A percentile compares a stretch with the other conserved stretches of the same genome.
These are phyloP conservation scores for Sander lucioperca DNA, from an alignment of 2,113 vertebrate genomes.

Conservation along the genomic window DNA sequence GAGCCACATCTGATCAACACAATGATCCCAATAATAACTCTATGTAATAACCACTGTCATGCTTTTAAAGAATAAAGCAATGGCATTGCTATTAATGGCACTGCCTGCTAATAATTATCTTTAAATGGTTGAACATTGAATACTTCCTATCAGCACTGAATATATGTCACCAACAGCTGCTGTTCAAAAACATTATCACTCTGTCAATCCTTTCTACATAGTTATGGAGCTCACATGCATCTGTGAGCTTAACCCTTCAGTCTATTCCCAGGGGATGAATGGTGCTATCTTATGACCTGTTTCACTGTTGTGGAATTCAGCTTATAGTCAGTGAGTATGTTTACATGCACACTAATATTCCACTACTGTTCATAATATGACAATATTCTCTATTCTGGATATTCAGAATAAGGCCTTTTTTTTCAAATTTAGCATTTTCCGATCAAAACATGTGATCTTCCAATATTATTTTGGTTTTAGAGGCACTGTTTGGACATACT, in stretches of 20 bases:
- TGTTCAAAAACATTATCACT: background rate
- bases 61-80: background rate
- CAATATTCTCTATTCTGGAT: too few relatives aligned
- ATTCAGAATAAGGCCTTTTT: too few relatives aligned
- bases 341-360: too few relatives aligned
- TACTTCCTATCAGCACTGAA: background rate
- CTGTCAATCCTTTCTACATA: background rate
- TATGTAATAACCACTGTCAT: background rate
- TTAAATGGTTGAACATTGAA: background rate
- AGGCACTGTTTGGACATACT: too few relatives aligned
- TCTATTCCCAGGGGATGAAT: conserved; percentile 43
- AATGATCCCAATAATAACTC: background rate
- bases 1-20: background rate
- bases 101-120: background rate
- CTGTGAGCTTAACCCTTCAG: background rate
- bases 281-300: conserved; percentile 78
- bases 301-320: conserved; percentile 78
- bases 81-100: background rate
- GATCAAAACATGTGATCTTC: too few relatives aligned
- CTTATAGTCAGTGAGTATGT: conserved; percentile 15
- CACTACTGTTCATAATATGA: too few relatives aligned
- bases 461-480: too few relatives aligned
- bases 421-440: too few relatives aligned
- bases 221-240: conserved; percentile 8
- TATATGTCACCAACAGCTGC: conserved; percentile 1